Conservation (phyloP, 2,888 invertebrate species). For the Epinotia demarniana region DNA sequence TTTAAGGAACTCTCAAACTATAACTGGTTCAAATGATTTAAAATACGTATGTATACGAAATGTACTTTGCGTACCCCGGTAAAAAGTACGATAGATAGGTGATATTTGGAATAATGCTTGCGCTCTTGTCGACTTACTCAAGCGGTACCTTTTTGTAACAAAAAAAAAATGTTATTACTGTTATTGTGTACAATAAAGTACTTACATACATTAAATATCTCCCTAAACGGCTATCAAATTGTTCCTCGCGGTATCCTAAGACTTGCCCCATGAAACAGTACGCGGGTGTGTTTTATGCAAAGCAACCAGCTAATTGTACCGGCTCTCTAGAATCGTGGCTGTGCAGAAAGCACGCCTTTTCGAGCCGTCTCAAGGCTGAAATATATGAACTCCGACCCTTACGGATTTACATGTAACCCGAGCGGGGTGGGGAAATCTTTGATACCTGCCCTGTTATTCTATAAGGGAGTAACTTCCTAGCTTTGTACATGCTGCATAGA, state of each 20-base stretch:
- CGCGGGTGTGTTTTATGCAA: slow-evolving; percentile 70
- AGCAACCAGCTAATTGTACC: slow-evolving; percentile 72
- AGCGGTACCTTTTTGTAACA: too few species aligned
- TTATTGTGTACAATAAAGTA: too few species aligned
- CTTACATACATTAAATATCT: too few species aligned
- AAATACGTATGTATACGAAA: too few species aligned
- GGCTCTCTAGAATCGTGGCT: slow-evolving; percentile 62
- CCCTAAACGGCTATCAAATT: neutral
- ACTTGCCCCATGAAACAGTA: slow-evolving; percentile 51
- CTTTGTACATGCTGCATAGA: neutral
- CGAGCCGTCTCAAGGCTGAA: slow-evolving; percentile 53
- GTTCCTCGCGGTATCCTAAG: slow-evolving; percentile 25
- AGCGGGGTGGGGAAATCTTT: slow-evolving; percentile 28
- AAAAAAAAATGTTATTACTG: too few species aligned
- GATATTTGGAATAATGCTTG: too few species aligned
- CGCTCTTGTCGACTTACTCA: too few species aligned
- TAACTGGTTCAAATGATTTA: too few species aligned
- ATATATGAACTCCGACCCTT: slow-evolving; percentile 50
- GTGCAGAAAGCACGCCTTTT: slow-evolving; percentile 62
- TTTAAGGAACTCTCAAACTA: too few species aligned
- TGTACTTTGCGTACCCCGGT: too few species aligned
- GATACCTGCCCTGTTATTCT: slow-evolving; percentile 1
- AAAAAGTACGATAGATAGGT: too few species aligned
- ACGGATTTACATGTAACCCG: slow-evolving; percentile 46
- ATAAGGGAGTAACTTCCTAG: slow-evolving; percentile 7